Percentiles rank a stretch among this genome's conserved stretches.
Conservation (phyloP, 1,140 invertebrate species). For the Archivesica marissinica region DNA sequence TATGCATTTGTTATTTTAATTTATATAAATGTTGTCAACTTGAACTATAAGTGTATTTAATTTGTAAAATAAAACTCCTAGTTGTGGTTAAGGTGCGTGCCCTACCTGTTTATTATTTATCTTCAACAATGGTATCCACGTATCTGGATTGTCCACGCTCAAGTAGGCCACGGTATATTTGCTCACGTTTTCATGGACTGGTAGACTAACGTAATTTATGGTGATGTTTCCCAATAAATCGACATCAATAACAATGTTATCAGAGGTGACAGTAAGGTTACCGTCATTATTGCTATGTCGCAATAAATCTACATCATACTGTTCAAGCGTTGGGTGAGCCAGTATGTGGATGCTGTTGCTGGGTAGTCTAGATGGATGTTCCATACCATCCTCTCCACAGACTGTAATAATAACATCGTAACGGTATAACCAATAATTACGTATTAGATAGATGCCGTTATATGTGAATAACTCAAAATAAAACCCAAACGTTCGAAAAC, state of each 20-base stretch:
- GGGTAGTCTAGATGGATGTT: background rate
- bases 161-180: background rate
- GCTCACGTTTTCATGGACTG: background rate
- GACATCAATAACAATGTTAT: background rate
- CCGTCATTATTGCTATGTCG: background rate
- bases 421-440: background rate
- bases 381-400: background rate
- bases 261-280: background rate
- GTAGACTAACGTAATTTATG: background rate
- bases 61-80: no score
- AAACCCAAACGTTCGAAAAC: background rate
- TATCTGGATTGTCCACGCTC: background rate
- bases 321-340: background rate
- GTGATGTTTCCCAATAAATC: background rate
- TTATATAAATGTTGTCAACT: no score
- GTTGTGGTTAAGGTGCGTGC: no score
- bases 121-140: background rate
- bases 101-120: background rate
- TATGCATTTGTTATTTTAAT: no score
- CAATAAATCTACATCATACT: background rate
- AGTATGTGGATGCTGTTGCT: background rate
- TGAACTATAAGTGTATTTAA: no score
- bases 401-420: background rate
- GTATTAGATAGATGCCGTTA: background rate
- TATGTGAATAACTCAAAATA: background rate